These are phyloP conservation scores for Nebria salina DNA, from an alignment of 2,888 invertebrate genomes.

Conservation along the genomic window DNA sequence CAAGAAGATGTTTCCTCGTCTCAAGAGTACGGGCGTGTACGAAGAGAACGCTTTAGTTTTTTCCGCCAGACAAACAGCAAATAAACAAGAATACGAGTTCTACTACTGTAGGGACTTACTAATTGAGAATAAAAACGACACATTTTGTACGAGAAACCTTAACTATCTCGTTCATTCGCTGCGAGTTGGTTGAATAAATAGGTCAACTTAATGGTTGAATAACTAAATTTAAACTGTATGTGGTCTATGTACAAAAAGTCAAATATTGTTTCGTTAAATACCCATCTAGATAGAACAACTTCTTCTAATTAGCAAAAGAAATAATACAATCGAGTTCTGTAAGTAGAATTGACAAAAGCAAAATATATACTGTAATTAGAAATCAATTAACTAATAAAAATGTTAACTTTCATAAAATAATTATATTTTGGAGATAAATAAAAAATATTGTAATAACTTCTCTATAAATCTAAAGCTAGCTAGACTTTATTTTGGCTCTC, in stretches of 20 bases:
- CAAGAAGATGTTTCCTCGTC: slow-evolving; percentile 12
- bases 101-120: slow-evolving; percentile 6
- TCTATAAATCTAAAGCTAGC: no score
- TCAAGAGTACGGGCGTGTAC: background rate
- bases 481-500: no score
- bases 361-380: no score
- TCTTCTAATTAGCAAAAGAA: no score
- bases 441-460: no score
- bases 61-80: slow-evolving; percentile 3
- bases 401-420: no score
- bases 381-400: no score
- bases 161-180: background rate
- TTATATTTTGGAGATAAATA: no score
- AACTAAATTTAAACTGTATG: background rate
- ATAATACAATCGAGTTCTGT: no score
- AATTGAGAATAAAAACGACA: slow-evolving; percentile 33
- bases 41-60: background rate
- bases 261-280: background rate
- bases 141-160: background rate
- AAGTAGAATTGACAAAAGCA: no score
- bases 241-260: background rate
- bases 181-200: background rate
- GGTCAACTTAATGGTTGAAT: background rate
- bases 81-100: slow-evolving; percentile 11
- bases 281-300: no score